Evolutionary conservation across 2,797 vertebrate species (phyloP).

Genomic region (Sparidentex hasta): DNA sequence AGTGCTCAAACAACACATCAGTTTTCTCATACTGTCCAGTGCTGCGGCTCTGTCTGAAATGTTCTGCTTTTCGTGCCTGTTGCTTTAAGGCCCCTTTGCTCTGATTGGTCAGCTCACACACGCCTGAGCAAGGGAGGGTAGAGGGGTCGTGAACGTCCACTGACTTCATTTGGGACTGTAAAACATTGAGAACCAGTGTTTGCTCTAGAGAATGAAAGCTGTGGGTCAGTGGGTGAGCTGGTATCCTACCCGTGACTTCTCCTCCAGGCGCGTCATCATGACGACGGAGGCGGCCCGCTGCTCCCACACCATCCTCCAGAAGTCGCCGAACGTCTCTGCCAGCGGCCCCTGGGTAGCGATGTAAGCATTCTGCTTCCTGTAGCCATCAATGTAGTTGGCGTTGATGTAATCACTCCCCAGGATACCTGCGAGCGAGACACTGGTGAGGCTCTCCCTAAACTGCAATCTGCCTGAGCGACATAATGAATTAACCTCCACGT

Average conservation of each 20-base stretch:
- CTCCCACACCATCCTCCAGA: conserved; percentile 99
- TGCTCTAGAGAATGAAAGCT: conserved; percentile 11
- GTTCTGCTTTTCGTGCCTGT: no score
- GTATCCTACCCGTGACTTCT: conserved; percentile 93
- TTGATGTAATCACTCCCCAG: conserved; percentile 98
- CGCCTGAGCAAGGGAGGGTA: no score
- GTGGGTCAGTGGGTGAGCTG: conserved; percentile 29
- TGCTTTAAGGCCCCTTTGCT: no score
- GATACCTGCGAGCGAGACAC: conserved; percentile 85
- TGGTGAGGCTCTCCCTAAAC: conserved; percentile 52
- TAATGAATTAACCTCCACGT: conserved; percentile 66
- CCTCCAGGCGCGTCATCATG: conserved; percentile 99
- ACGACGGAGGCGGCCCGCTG: conserved; percentile 95
- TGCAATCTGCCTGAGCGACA: conserved; percentile 50
- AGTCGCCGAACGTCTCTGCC: conserved; percentile 96
- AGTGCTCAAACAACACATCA: no score
- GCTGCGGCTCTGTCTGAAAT: no score
- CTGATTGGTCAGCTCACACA: no score
- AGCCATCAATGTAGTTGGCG: conserved; percentile 97
- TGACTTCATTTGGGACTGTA: no score
- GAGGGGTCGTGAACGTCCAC: no score
- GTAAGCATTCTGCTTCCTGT: conserved; percentile 98
- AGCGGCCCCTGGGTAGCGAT: conserved; percentile 97
- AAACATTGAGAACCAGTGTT: no score
- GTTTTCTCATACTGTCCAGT: no score